Evolutionary conservation across 1,140 invertebrate genomes (phyloP), one percentile per base, ranked within the genome.

Genomic region (Adelges cooleyi): DNA sequence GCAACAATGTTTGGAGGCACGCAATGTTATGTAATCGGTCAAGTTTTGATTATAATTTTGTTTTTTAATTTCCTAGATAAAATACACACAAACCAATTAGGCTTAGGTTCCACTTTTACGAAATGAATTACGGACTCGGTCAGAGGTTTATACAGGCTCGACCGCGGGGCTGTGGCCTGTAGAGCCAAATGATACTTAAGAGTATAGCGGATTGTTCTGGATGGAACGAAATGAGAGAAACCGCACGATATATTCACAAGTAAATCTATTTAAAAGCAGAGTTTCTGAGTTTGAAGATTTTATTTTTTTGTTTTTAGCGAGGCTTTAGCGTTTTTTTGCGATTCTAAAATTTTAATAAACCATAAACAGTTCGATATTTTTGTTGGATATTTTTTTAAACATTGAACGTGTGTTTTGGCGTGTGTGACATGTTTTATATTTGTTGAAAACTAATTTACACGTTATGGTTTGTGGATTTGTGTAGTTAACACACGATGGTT

Each of bases 81-180:
- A 33, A 33, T 33, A 33, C 29, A 33, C 5, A 33, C 5, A 6
- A 33, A 33, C 11, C 29, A 33, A 33, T 33, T 6, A 33, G 29
- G 29, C 29, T 33, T 33, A 33, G 29, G 29, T 33, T 33, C 5
- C 29, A 62, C 11, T 18, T 27, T 62, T 62, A 29, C 44, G 29
- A 53, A 62, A 62, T 4, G 40, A 44, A 62, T n/a, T 42, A 44
- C 53, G 27, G 29, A 33, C 11, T 62, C 46, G 56, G 56, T 62
- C 42, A 62, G 56, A 62, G 27, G 56, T 62, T 62, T 62, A 46
- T 62, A 62, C 56, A 62, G 56, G 56, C 56, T 62, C 25, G 38
- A 25, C 29, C 10, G 20, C 46, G 38, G 56, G 56, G 42, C 46
- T 62, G 56, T 62, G 42, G 56, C 33, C 29, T 36, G 5, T 53